Base-by-base conservation (phyloP, 1,140 invertebrate species). In the Fopius arisanus region DNA sequence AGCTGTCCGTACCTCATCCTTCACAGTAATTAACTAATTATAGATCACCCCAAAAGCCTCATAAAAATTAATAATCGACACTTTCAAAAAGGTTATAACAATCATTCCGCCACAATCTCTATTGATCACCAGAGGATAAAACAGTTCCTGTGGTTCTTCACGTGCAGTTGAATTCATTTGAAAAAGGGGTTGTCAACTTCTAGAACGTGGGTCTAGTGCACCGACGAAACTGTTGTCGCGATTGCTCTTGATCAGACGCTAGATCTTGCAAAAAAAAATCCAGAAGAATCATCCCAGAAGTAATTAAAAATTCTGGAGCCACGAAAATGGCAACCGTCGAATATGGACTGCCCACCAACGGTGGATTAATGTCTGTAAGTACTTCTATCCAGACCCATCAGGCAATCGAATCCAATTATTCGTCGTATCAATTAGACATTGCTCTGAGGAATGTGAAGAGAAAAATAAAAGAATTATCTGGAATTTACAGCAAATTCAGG, bases 1-100 rank as follows among this genome's bases (percentile, higher is more conserved):
- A 99, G 87, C 84, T 98, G 97, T n/a, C 94, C 96, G 81, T 95
- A 98, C 37, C 96, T 90, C 95, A 96, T 96, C 76, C 77, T 80
- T 3, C 5, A 21, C 6, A 59, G 6, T 26, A 1, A 2, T 59
- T n/a, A 3, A 19, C 3, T 12, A 48, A 48, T 4, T 19, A 48
- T 14, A 48, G 16, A 48, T 7, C n/a, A 48, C 43, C 14, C 16
- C 4, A 43, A 43, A 43, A 43, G 14, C 41, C 16, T 43, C 41
- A 43, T 16, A 43, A 31, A 31, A 31, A 31, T 7, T 4, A 31
- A 31, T 43, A 3, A 1, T 51, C 19, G 43, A 59, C 54, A 59
- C 10, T 59, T 59, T 28, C 6, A 21, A 59, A 59, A 59, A 10
- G 54, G 19, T 26, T 59, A 59, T 48, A 9, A 3, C 43, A 6